Evolutionary conservation across 2,113 vertebrate genomes (phyloP), one percentile per base, ranked within the genome.

Genomic region (Acanthochromis polyacanthus): DNA sequence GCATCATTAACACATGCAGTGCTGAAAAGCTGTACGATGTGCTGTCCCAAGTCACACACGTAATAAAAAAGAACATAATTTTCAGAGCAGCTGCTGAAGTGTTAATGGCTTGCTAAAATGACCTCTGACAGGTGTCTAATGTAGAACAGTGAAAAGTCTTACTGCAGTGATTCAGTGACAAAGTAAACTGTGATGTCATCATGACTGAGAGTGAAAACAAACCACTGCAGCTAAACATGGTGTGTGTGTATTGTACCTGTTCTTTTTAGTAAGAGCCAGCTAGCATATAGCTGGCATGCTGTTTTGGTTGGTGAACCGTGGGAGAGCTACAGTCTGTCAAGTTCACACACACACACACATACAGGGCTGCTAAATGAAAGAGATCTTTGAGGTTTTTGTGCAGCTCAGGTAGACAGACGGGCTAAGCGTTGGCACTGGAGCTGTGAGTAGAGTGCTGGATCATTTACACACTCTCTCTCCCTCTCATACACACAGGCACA

Each of bases 321-420:
- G 61, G 67, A 81, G n/a, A 52, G 46, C 25, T 66, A 58, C 30
- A 51, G 30, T 59, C 50, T 62, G 19, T 56, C 52, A 65, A 50
- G 40, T 75, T 64, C 45, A 59, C 57, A 36, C 78, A 20, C 69
- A 23, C 65, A 28, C 64, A 6, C 45, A 79, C 61, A 58, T 0
- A 1, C 23, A 58, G 10, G 17, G 46, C 74, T 75, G 36, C 46
- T 40, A 57, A 88, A 88, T 92, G 85, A 93, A 93, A 89, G 84
- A 74, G 62, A 89, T 80, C 90, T 92, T 79, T 93, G 82, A 93
- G 62, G 75, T 65, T 51, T 64, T 19, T 14, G 16, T 23, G 32
- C 64, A 58, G 74, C 76, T 71, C 62, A 84, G 80, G 91, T 86
- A 48, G 76, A 88, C 60, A 83, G 84, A 75, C 48, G 10, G 59